These are phyloP conservation scores for Heliothis virescens DNA, from an alignment of 1,140 invertebrate species.

Conservation along the genomic window DNA sequence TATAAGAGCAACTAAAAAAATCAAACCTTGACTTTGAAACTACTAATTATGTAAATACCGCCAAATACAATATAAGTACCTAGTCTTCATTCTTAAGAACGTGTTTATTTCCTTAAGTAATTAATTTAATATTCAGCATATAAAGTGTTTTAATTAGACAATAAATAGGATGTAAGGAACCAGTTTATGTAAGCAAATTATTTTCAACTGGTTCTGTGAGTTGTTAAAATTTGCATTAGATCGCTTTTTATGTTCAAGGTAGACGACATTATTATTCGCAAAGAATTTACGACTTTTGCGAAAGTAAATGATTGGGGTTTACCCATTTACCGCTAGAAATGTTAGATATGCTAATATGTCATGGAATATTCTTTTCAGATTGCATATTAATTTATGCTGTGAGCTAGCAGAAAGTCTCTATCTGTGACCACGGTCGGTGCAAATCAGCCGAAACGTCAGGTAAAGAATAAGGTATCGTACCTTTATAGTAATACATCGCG, in stretches of 20 bases:
- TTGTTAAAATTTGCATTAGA: not conserved
- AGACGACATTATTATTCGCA: not conserved
- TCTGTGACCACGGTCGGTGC: too few species aligned
- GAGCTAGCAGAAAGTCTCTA: too few species aligned
- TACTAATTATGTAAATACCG: not conserved
- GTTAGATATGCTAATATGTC: not conserved
- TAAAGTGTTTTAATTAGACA: not conserved
- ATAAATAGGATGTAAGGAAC: not conserved
- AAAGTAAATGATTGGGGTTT: not conserved
- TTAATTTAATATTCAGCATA: not conserved
- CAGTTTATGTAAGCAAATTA: conserved; percentile 1
- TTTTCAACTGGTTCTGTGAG: not conserved
- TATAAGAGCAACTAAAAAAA: too few species aligned
- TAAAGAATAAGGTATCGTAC: too few species aligned
- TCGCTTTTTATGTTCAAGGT: not conserved
- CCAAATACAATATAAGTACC: not conserved
- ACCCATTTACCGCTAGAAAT: not conserved
- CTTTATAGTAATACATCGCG: too few species aligned
- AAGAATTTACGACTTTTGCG: not conserved
- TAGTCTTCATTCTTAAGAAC: not conserved
- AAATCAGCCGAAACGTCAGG: too few species aligned
- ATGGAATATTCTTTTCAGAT: too few species aligned
- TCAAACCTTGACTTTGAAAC: too few species aligned
- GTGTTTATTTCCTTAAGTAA: not conserved
- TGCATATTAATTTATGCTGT: too few species aligned